phyloP scores from a whole-genome alignment of 1,140 invertebrate species.

The Drosophila ananassae region DNA sequence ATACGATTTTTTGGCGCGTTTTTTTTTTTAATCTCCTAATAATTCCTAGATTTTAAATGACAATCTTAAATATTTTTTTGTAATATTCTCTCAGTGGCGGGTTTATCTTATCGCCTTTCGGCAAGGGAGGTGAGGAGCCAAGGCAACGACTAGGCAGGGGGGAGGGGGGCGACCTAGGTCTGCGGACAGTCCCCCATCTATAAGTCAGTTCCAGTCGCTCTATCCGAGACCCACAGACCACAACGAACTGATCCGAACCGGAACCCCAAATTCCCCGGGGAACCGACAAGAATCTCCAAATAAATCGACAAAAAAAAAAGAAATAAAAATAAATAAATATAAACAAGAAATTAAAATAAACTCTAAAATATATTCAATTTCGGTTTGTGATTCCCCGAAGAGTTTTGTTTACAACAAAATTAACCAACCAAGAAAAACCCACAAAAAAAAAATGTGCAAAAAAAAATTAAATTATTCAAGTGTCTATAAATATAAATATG shows the following conservation, averaged over 20 bases:
- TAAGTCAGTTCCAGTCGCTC: constrained; percentile 26
- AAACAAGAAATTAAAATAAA: constrained; percentile 14
- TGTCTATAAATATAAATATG: neutral
- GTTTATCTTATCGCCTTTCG: constrained; percentile 40
- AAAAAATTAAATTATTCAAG: neutral
- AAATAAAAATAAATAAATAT: constrained; percentile 7
- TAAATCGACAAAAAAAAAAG: no score
- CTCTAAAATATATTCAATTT: constrained; percentile 22
- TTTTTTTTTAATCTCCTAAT: neutral
- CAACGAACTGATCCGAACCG: constrained; percentile 13
- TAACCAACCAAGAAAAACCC: constrained; percentile 4
- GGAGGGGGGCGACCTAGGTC: neutral
- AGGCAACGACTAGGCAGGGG: neutral
- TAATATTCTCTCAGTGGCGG: constrained; percentile 7
- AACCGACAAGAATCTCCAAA: constrained; percentile 26
- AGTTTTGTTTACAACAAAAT: constrained; percentile 35
- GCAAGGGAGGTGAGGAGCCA: neutral
- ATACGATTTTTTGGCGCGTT: neutral
- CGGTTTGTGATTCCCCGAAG: constrained; percentile 22
- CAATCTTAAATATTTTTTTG: no score
- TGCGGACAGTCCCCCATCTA: constrained; percentile 9
- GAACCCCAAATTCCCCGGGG: constrained; percentile 6
- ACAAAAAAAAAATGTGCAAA: neutral
- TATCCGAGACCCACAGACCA: constrained; percentile 18
- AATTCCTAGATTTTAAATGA: no score